Conservation (phyloP, 1,140 invertebrate genomes). For the Gerris buenoi region DNA sequence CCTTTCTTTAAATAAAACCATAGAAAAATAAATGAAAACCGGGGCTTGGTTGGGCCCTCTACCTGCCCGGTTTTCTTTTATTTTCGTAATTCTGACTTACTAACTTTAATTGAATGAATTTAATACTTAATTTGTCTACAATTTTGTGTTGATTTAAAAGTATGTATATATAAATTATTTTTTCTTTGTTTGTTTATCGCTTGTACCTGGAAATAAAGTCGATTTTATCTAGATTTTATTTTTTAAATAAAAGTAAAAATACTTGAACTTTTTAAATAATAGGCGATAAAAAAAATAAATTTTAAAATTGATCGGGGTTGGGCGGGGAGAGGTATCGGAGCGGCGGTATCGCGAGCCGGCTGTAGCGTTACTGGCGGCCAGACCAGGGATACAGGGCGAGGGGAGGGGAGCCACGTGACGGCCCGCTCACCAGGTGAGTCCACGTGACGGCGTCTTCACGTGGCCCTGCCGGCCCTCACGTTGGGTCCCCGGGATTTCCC, state of each 20-base stretch:
- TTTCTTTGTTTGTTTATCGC: too few relatives aligned
- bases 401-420: neutral
- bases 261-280: too few relatives aligned
- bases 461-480: neutral
- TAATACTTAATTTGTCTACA: neutral
- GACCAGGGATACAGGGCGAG: neutral
- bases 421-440: neutral
- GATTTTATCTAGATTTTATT: too few relatives aligned
- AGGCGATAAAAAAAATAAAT: too few relatives aligned
- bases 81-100: too few relatives aligned
- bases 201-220: neutral
- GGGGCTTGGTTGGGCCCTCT: too few relatives aligned
- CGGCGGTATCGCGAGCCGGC: neutral
- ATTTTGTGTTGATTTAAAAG: neutral
- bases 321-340: neutral
- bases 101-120: too few relatives aligned
- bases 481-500: neutral
- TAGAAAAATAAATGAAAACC: neutral
- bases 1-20: neutral
- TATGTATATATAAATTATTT: neutral
- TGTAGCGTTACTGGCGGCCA: neutral
- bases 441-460: neutral
- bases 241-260: too few relatives aligned
- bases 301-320: neutral
- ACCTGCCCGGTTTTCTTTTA: too few relatives aligned